Base-by-base conservation (phyloP, 2,888 invertebrate species). In the Tribolium freemani region DNA sequence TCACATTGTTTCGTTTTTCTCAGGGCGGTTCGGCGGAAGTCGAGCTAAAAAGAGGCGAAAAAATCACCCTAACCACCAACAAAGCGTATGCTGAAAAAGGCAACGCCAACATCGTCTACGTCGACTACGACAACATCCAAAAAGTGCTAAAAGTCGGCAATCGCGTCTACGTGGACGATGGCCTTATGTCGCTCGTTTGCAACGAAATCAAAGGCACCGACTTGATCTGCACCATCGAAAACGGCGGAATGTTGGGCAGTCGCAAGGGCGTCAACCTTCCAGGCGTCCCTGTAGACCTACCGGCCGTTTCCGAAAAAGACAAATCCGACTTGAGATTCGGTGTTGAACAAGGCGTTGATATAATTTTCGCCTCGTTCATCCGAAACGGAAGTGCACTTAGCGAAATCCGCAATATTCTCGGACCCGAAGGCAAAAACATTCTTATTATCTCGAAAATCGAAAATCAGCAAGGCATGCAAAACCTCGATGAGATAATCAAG, bases 351-450 rank as follows among this genome's bases (percentile, higher is more conserved):
- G 93, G 90, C 84, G 95, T 97, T 67, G 98, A 99, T 84, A 98
- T 99, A 93, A 91, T 99, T 72, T 99, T 99, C 87, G 99, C 99
- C 0, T 98, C 98, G 0, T 99, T 99, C 88, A 98, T 99, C 85
- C 92, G 99, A 78, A 93, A 95, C 86, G 97, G 94, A 3, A 91
- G 91, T 0, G 97, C 97, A n/a, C 90, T 99, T 9, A 87, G 90
- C 9, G 95, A 96, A 86, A 97, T 99, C 82, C 91, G 97, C 74
- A 87, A 88, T 68, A 93, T 97, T 79, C 90, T 98, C 66, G 97
- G 96, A 11, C 94, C 94, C 51, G 91, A 94, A 84, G 98, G 98
- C 45, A 95, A 93, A 86, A 92, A 95, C 83, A 99, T 99, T 78
- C 91, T 95, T 87, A 94, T 99, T 82, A 97, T 99, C 83, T 95